These are phyloP conservation scores for Panulirus ornatus DNA, from an alignment of 1,140 invertebrate species.

Conservation along the genomic window DNA sequence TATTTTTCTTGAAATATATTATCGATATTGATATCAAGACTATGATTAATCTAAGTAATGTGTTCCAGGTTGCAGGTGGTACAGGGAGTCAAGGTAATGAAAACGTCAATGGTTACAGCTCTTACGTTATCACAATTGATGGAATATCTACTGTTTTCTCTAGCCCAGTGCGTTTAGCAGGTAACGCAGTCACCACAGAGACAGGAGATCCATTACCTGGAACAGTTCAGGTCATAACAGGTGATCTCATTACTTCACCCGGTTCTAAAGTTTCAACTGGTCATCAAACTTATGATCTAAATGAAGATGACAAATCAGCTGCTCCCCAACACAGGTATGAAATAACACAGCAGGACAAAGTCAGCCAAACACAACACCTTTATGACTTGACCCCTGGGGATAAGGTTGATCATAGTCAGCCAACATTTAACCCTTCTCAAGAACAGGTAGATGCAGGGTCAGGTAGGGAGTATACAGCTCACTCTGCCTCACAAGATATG, in stretches of 20 bases:
- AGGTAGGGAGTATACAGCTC: conserved; percentile 16
- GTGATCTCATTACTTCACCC: conserved; percentile 33
- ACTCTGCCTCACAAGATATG: conserved; percentile 21
- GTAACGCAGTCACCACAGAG: background rate
- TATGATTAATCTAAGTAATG: background rate
- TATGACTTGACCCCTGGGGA: conserved; percentile 22
- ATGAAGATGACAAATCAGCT: conserved; percentile 30
- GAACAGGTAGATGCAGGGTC: background rate
- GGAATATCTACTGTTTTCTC: conserved; percentile 65
- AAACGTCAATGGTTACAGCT: conserved; percentile 48
- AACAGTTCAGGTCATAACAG: conserved; percentile 54
- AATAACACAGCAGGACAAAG: conserved; percentile 4
- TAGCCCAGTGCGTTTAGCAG: conserved; percentile 51
- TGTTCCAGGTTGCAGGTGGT: background rate
- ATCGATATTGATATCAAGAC: too few relatives aligned
- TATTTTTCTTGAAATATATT: too few relatives aligned
- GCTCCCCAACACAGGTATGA: background rate
- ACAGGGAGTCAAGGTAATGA: background rate
- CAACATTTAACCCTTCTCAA: background rate
- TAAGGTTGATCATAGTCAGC: conserved; percentile 13
- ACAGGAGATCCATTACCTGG: background rate
- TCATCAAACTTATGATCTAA: conserved; percentile 30
- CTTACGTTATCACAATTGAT: conserved; percentile 67
- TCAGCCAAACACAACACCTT: conserved; percentile 10
- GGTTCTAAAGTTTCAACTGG: conserved; percentile 29